Percentiles rank a stretch among this genome's conserved stretches.
These are phyloP conservation scores for Atethmia centrago DNA, from an alignment of 2,888 invertebrate genomes.

Conservation along the genomic window DNA sequence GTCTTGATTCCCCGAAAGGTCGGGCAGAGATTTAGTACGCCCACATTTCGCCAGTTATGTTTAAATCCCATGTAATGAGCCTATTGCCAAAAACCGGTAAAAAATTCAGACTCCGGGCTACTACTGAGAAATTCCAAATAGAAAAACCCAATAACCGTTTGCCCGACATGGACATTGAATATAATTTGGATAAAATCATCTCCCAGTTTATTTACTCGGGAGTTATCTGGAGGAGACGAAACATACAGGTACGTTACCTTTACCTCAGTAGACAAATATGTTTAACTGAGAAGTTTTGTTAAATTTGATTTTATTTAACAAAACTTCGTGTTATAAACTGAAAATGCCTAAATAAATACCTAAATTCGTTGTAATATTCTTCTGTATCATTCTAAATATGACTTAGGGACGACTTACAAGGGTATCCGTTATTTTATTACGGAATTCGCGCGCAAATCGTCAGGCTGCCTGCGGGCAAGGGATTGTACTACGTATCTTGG, in stretches of 20 bases:
- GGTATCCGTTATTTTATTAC: conserved; percentile 38
- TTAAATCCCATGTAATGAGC: too few relatives aligned
- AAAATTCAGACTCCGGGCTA: too few relatives aligned
- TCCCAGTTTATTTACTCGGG: not conserved
- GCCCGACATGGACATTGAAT: not conserved
- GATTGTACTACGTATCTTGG: conserved; percentile 1
- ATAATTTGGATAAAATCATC: not conserved
- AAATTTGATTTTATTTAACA: too few relatives aligned
- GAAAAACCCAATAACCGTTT: too few relatives aligned
- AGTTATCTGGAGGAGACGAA: not conserved
- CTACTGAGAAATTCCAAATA: too few relatives aligned
- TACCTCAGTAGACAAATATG: not conserved
- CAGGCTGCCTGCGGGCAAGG: conserved; percentile 19
- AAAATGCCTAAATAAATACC: conserved; percentile 9
- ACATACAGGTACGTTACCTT: not conserved
- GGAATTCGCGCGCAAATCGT: conserved; percentile 26
- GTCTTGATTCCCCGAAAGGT: too few relatives aligned
- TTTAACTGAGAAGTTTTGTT: not conserved
- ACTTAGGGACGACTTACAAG: conserved; percentile 45
- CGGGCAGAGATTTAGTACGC: too few relatives aligned
- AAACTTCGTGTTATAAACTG: not conserved
- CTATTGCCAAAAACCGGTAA: too few relatives aligned
- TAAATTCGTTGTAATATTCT: conserved; percentile 15
- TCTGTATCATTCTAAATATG: conserved; percentile 31
- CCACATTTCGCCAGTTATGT: too few relatives aligned